Conservation (phyloP, 2,113 vertebrate species). For the Pongo abelii region DNA sequence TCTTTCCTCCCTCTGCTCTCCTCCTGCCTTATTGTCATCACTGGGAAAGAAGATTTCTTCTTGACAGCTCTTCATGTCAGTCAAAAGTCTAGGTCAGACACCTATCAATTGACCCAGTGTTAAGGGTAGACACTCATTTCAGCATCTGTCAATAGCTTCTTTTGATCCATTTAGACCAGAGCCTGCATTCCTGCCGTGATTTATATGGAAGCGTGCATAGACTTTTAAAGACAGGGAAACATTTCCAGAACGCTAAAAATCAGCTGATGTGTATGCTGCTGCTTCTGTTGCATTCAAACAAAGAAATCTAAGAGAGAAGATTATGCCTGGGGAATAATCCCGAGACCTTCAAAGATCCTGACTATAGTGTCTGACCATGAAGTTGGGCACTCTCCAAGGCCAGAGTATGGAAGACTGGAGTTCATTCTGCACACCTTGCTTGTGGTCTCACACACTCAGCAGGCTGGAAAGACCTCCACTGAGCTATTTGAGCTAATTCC, state of each 20-base stretch:
- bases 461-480: neutral
- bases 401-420: fast-evolving
- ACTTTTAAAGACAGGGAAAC: slow-evolving; percentile 71
- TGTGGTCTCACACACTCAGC: fast-evolving
- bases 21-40: slow-evolving; percentile 52
- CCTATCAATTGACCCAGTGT: slow-evolving; percentile 88
- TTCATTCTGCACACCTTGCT: neutral
- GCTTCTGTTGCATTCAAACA: slow-evolving; percentile 24
- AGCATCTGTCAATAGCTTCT: slow-evolving; percentile 84
- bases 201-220: slow-evolving; percentile 54
- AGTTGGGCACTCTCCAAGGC: neutral
- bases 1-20: neutral
- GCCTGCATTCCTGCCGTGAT: slow-evolving; percentile 64
- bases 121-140: slow-evolving; percentile 85
- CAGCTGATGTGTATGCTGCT: neutral
- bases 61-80: slow-evolving; percentile 85
- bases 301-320: neutral
- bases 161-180: slow-evolving; percentile 80
- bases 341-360: neutral
- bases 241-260: slow-evolving; percentile 51
- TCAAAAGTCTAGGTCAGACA: slow-evolving; percentile 86
- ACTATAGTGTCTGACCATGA: neutral
- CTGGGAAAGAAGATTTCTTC: slow-evolving; percentile 70
- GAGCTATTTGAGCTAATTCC: neutral
- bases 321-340: neutral